Base-by-base conservation (phyloP, 2,113 vertebrate genomes). In the Eira barbara region DNA sequence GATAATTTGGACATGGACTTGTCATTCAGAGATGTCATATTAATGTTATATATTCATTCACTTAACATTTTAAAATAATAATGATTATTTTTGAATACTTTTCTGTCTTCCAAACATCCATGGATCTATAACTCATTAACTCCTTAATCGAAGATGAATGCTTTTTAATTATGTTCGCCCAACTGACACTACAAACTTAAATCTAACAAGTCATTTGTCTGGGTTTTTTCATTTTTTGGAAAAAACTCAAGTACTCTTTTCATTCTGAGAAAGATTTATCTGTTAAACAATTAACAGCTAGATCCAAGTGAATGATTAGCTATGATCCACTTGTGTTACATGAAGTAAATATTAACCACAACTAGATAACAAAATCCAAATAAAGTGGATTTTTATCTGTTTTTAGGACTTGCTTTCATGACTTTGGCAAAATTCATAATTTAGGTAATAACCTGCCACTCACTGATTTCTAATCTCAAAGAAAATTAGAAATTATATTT, bases 381-480 rank as follows among this genome's bases (percentile, higher is more conserved):
- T 65, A 39, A 84, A 88, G 49, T 73, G 4, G 4, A 59, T 85
- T 91, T 97, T 89, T 69, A 7, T 78, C 29, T 95, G 65, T 76
- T 95, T 91, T 94, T 78, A 69, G 45, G 29, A 81, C 85, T 47
- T 91, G 7, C 8, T 97, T 93, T 82, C 7, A 78, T 82, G 20
- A 85, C 15, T n/a, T 95, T 13, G 78, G 36, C 67, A 94, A 97
- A 94, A 47, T 74, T 57, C 42, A 78, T 97, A 92, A 94, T 83
- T 79, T 71, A 73, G 42, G 61, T 20, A 92, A 79, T 27, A 89
- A 61, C 69, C 29, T 90, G 25, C 12, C 80, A 49, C n/a, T 74
- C 57, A 52, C 6, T 80, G 39, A 25, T 94, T 88, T 91, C 42
- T 83, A 88, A 80, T 97, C 25, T 86, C 82, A 94, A 94, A 71